phyloP scores from a whole-genome alignment of 1,140 invertebrate species.

The Steinernema feltiae region DNA sequence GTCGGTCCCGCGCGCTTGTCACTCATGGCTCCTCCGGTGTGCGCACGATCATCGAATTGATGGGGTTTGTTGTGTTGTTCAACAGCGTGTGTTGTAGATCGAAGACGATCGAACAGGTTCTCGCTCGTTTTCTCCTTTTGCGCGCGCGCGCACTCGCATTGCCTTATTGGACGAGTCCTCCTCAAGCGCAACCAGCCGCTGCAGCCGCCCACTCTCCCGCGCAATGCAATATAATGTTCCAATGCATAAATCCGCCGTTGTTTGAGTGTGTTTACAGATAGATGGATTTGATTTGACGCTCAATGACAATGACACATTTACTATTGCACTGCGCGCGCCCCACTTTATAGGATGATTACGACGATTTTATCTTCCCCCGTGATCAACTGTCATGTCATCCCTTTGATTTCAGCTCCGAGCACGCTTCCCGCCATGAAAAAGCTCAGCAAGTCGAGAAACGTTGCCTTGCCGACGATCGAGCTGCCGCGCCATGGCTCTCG shows the following conservation, averaged over 20 bases:
- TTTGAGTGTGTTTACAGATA: neutral
- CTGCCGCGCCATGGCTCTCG: too few relatives aligned
- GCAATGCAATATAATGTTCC: neutral
- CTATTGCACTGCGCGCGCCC: neutral
- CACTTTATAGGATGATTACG: neutral
- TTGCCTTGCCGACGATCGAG: neutral
- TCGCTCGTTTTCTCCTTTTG: neutral
- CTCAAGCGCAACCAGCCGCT: neutral
- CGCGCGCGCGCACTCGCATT: neutral
- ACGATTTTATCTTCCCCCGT: neutral
- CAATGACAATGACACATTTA: neutral
- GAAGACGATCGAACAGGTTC: neutral
- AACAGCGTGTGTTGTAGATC: neutral
- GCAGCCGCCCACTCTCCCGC: neutral
- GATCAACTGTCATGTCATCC: neutral
- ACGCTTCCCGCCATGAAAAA: neutral
- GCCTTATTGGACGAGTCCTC: neutral
- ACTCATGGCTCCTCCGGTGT: neutral
- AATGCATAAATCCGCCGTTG: neutral
- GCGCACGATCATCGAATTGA: neutral
- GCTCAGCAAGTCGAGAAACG: neutral
- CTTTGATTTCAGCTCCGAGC: neutral
- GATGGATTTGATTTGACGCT: neutral
- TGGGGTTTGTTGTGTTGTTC: neutral
- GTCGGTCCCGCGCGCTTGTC: too few relatives aligned